phyloP scores from a whole-genome alignment of 2,888 invertebrate genomes.

The Drosophila cyrtoloma region DNA sequence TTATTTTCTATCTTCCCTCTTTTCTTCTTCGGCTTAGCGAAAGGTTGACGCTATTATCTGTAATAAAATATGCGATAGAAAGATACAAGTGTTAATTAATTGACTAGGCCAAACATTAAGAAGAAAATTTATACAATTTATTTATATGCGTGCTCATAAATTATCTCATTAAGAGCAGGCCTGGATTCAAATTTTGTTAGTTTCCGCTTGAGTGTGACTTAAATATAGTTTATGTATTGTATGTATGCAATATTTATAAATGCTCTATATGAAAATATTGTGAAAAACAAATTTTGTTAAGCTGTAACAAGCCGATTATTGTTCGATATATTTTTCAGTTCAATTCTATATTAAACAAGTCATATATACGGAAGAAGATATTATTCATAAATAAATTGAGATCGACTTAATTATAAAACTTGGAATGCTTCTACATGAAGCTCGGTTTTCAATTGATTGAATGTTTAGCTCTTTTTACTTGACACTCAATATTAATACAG shows the following conservation, averaged over 20 bases:
- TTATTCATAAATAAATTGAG: not conserved
- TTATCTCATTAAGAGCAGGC: constrained; percentile 4
- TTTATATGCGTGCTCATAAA: constrained; percentile 3
- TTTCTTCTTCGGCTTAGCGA: constrained; percentile 6
- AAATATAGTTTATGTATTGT: not conserved
- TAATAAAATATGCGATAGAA: constrained; percentile 31
- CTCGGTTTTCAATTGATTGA: not conserved
- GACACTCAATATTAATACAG: not conserved
- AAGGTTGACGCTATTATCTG: constrained; percentile 27
- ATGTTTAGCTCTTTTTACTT: not conserved
- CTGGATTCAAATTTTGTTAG: not conserved
- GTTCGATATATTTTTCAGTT: not conserved
- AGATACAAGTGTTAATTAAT: constrained; percentile 40
- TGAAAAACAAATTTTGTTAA: not conserved
- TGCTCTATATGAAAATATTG: not conserved
- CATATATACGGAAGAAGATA: not conserved
- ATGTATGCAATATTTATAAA: not conserved
- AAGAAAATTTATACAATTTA: constrained; percentile 4
- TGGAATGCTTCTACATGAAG: not conserved
- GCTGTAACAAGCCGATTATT: not conserved
- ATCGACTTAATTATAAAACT: not conserved
- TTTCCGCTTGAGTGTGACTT: not conserved
- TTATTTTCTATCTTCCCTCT: not conserved
- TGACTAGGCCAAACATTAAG: constrained; percentile 9
- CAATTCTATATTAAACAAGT: accelerated